phyloP scores from a whole-genome alignment of 2,113 vertebrate genomes.

The Peucedramus taeniatus region DNA sequence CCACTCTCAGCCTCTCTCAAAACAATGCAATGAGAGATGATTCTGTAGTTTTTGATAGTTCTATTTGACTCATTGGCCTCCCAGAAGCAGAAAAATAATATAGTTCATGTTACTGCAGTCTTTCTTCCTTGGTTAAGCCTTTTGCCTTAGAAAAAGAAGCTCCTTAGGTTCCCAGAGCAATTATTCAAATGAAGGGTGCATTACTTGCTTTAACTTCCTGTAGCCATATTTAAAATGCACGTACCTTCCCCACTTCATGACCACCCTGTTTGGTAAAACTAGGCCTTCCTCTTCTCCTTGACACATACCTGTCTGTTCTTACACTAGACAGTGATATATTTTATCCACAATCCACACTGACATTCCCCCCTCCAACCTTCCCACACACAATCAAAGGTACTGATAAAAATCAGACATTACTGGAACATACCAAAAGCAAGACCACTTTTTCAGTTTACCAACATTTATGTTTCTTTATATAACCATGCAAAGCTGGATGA shows the following conservation, averaged over 20 bases:
- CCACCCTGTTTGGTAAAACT: not conserved
- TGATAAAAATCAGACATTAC: slow-evolving; percentile 31
- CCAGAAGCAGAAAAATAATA: not conserved
- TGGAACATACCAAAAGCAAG: slow-evolving; percentile 53
- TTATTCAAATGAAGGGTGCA: not conserved
- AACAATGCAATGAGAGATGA: not conserved
- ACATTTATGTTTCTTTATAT: slow-evolving; percentile 48
- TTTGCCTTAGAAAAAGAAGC: not conserved
- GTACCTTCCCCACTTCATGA: not conserved
- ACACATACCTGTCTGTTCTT: not conserved
- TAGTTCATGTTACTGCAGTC: not conserved
- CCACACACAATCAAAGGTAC: not conserved
- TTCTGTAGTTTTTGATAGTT: not conserved
- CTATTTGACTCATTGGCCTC: not conserved
- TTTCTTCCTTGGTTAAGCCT: not conserved
- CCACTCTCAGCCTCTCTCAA: not conserved
- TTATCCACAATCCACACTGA: not conserved
- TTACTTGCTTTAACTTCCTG: not conserved
- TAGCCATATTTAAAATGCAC: not conserved
- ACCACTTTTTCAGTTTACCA: slow-evolving; percentile 49
- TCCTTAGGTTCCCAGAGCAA: not conserved
- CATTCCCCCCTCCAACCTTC: not conserved
- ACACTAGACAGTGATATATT: not conserved
- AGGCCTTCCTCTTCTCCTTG: not conserved
- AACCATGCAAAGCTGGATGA: slow-evolving; percentile 74